Evolutionary conservation across 2,113 vertebrate species (phyloP).

Genomic region (Tor tambroides): DNA sequence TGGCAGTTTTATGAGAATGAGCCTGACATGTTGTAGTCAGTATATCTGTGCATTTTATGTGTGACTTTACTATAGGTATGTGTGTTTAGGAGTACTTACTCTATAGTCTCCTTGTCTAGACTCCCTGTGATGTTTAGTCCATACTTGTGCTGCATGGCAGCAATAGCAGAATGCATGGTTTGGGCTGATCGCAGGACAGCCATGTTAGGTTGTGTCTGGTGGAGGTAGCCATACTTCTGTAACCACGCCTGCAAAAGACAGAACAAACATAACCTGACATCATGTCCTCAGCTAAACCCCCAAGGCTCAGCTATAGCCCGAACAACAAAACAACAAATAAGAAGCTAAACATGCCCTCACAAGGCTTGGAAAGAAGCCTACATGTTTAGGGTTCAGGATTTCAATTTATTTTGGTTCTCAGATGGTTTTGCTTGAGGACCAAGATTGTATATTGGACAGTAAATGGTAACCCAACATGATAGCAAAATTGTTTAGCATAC

Average conservation of each 20-base stretch:
- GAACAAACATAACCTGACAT: background rate
- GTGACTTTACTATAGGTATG: background rate
- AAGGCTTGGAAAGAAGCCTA: background rate
- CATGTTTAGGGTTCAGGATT: background rate
- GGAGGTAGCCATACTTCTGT: slow-evolving; percentile 89
- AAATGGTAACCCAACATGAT: background rate
- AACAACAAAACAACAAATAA: background rate
- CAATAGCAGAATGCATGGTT: slow-evolving; percentile 87
- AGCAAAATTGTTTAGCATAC: background rate
- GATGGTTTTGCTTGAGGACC: background rate
- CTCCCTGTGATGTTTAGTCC: slow-evolving; percentile 90
- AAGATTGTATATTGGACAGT: background rate
- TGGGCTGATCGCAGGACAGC: slow-evolving; percentile 85
- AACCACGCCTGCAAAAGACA: slow-evolving; percentile 84
- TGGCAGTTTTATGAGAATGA: too few species aligned
- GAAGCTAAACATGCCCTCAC: background rate
- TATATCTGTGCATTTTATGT: too few species aligned
- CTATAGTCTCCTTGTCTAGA: slow-evolving; percentile 86
- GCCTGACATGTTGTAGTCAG: too few species aligned
- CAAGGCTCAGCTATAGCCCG: background rate
- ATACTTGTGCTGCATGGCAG: slow-evolving; percentile 90
- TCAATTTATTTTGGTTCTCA: background rate
- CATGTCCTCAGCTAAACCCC: background rate
- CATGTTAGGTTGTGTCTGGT: slow-evolving; percentile 81
- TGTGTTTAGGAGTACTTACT: slow-evolving; percentile 76